Evolutionary conservation across 2,888 invertebrate genomes (phyloP).

Genomic region (Lasioglossum vierecki): DNA sequence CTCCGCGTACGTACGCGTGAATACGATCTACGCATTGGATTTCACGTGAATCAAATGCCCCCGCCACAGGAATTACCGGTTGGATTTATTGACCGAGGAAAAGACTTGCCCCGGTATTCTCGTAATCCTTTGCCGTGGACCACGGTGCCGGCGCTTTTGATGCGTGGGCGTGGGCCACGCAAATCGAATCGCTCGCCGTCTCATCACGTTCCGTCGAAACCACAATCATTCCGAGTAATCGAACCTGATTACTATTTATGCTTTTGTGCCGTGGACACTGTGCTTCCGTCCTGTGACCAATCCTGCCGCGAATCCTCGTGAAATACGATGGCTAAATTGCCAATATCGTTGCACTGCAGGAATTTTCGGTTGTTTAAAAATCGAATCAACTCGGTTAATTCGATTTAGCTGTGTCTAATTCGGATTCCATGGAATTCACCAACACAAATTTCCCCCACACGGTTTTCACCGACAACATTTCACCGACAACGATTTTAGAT

Average conservation of each 20-base stretch:
- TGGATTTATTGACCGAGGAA: constrained; percentile 72
- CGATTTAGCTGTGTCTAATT: too few species aligned
- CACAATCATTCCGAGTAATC: constrained; percentile 55
- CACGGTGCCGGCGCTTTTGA: constrained; percentile 78
- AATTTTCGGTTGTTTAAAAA: not conserved
- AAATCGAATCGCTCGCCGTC: constrained; percentile 82
- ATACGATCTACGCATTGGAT: constrained; percentile 54
- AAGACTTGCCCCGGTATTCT: constrained; percentile 58
- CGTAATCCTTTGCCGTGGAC: constrained; percentile 76
- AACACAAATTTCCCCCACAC: too few species aligned
- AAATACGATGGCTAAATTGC: not conserved
- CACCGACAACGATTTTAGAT: too few species aligned
- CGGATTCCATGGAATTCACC: too few species aligned
- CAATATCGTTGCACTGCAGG: not conserved
- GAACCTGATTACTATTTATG: constrained; percentile 81
- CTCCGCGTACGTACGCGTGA: constrained; percentile 34
- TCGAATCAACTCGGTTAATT: not conserved
- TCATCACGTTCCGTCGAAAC: constrained; percentile 80
- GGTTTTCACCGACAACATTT: too few species aligned
- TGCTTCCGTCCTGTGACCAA: constrained; percentile 39
- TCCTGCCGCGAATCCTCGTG: not conserved
- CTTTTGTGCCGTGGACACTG: constrained; percentile 39
- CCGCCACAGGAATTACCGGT: constrained; percentile 50
- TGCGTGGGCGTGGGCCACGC: constrained; percentile 80
- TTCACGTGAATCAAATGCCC: constrained; percentile 49